Evolutionary conservation across 30 jellyfish, hydroid and myxozoan genomes (phyloP).

Genomic region (Rhopilema esculentum): DNA sequence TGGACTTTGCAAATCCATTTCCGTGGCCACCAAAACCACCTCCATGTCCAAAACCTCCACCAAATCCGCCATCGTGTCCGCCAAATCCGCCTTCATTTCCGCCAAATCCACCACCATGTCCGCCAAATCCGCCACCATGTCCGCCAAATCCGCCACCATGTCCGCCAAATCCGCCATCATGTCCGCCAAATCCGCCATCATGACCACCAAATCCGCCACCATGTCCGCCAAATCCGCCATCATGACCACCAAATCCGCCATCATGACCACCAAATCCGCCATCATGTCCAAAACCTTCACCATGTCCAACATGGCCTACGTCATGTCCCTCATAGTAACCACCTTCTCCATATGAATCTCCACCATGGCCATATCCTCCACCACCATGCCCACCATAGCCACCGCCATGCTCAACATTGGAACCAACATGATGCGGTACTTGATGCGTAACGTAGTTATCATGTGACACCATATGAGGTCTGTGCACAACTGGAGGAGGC

Average conservation of each 20-base stretch:
- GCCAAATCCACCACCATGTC: slow-evolving; percentile 62
- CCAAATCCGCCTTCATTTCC: slow-evolving; percentile 70
- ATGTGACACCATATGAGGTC: slow-evolving; percentile 95
- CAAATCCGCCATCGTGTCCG: slow-evolving; percentile 78
- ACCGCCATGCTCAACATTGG: slow-evolving; percentile 89
- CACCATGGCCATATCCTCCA: slow-evolving; percentile 53
- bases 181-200: slow-evolving; percentile 69
- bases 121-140: slow-evolving; percentile 24
- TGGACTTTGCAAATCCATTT: slow-evolving; percentile 64
- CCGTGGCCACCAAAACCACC: slow-evolving; percentile 67
- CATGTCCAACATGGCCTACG: slow-evolving; percentile 80
- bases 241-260: slow-evolving; percentile 71
- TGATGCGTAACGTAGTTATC: slow-evolving; percentile 88
- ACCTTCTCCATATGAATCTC: slow-evolving; percentile 58
- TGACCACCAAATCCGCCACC: slow-evolving; percentile 63
- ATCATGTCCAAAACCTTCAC: slow-evolving; percentile 46
- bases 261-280: slow-evolving; percentile 76
- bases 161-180: slow-evolving; percentile 71
- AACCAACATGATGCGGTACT: slow-evolving; percentile 92
- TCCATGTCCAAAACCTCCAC: slow-evolving; percentile 39
- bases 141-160: slow-evolving; percentile 65
- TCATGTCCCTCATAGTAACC: slow-evolving; percentile 73
- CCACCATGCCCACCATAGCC: slow-evolving; percentile 80
- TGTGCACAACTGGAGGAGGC: slow-evolving; percentile 94
- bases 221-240: slow-evolving; percentile 69